phyloP scores from a whole-genome alignment of 2,797 vertebrate genomes.

The Bryconaethiops microstoma region DNA sequence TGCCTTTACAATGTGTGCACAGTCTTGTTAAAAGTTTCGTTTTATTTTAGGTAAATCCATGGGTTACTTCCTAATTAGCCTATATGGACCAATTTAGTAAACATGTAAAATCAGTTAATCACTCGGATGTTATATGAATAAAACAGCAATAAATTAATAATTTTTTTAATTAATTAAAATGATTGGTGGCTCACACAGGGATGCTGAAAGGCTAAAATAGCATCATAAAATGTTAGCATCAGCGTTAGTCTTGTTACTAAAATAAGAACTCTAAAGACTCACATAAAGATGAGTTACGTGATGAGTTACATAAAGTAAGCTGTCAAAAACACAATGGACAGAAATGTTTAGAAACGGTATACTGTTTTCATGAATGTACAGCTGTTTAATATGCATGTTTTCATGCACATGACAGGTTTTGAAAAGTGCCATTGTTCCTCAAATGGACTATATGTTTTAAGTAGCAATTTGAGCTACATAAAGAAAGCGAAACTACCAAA shows the following conservation, averaged over 20 bases:
- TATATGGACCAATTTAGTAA: neutral
- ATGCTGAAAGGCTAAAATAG: neutral
- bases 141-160: too few species aligned
- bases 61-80: neutral
- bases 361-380: neutral
- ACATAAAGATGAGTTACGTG: neutral
- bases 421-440: too few species aligned
- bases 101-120: neutral
- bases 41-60: neutral
- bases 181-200: neutral
- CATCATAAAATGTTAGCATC: conserved; percentile 6
- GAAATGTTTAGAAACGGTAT: neutral
- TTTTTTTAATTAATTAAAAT: neutral
- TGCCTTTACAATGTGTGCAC: conserved; percentile 70
- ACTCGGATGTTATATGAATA: too few species aligned
- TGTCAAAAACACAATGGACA: neutral
- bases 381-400: neutral
- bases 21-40: conserved; percentile 73
- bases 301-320: neutral
- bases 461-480: too few species aligned
- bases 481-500: too few species aligned
- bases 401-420: too few species aligned
- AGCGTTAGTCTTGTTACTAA: conserved; percentile 20
- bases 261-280: conserved; percentile 12
- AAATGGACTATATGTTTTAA: too few species aligned